Conservation (phyloP, 2,113 vertebrate species). For the Hoplias malabaricus region DNA sequence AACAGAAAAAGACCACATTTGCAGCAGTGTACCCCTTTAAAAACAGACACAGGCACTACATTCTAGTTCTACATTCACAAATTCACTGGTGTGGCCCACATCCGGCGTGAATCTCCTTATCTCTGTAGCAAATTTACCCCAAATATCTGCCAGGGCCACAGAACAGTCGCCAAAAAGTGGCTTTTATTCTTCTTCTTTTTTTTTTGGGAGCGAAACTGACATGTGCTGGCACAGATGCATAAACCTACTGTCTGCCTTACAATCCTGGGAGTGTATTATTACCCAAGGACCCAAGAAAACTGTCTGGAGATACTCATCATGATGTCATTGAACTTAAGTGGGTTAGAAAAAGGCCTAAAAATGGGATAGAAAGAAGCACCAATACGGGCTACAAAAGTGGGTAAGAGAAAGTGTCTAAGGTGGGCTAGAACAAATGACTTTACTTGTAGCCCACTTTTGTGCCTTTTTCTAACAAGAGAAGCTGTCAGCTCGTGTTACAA, state of each 20-base stretch:
- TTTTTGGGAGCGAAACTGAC: background rate
- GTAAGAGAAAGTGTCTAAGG: too few relatives aligned
- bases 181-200: too few relatives aligned
- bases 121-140: conserved; percentile 3
- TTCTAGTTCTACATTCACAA: conserved; percentile 16
- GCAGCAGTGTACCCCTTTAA: conserved; percentile 28
- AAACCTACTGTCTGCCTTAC: background rate
- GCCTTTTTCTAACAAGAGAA: too few relatives aligned
- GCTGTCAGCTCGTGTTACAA: too few relatives aligned
- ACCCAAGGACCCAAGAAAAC: background rate
- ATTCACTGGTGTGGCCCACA: conserved; percentile 16
- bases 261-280: background rate
- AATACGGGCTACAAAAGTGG: too few relatives aligned
- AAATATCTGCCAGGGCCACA: too few relatives aligned
- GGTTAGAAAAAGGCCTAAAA: conserved; percentile 45
- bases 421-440: too few relatives aligned
- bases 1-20: conserved; percentile 52
- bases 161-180: too few relatives aligned
- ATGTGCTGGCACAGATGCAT: background rate
- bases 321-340: background rate
- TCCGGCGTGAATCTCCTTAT: background rate
- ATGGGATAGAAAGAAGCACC: too few relatives aligned
- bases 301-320: background rate
- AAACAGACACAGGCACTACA: conserved; percentile 11
- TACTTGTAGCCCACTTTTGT: too few relatives aligned